Evolutionary conservation across 2,113 vertebrate genomes (phyloP), one percentile per base, ranked within the genome.

Genomic region (Archilochus colubris): DNA sequence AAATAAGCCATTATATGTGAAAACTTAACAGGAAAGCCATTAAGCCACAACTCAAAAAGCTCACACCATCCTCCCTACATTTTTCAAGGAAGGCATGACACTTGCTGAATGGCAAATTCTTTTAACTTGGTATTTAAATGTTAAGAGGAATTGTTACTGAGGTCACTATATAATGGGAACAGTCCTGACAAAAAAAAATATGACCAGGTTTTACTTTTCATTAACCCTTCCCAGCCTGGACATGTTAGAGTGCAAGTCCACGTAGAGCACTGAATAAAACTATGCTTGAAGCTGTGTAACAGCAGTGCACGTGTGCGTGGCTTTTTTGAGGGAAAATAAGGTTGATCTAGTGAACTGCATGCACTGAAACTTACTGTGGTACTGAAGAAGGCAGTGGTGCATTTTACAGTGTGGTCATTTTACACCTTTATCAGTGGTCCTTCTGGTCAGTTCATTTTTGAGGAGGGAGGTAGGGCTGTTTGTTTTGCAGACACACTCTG

Each of bases 211-310:
- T 95, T 82, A 94, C 76, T 95, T 92, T 95, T 63, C 90, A 78
- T 97, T 97, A 97, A 95, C 95, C 95, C 93, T 97, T 97, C 93
- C 95, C 96, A 96, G 95, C 93, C 95, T 95, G 95, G 95, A 96
- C 93, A 95, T 88, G 93, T 69, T 58, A 88, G 83, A 7, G 25
- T 93, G 90, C 73, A 83, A 91, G 83, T 81, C 82, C 89, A 83
- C 33, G 79, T 74, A 74, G 72, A 89, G 78, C 75, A 82, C 63
- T 33, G 66, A 82, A 33, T 2, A 70, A 44, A 89, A 5, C 63
- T 33, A 40, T 53, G 82, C 55, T 57, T 18, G 88, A 82, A 79
- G 89, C 93, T 93, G 92, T 76, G 95, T 69, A 94, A 81, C 68
- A 78, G 94, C 84, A 74, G 95, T 95, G 96, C 81, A 85, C 64